A percentile compares a stretch with the other conserved stretches of the same genome.
phyloP scores from a whole-genome alignment of 2,113 vertebrate species.

The Pelmatolapia mariae region DNA sequence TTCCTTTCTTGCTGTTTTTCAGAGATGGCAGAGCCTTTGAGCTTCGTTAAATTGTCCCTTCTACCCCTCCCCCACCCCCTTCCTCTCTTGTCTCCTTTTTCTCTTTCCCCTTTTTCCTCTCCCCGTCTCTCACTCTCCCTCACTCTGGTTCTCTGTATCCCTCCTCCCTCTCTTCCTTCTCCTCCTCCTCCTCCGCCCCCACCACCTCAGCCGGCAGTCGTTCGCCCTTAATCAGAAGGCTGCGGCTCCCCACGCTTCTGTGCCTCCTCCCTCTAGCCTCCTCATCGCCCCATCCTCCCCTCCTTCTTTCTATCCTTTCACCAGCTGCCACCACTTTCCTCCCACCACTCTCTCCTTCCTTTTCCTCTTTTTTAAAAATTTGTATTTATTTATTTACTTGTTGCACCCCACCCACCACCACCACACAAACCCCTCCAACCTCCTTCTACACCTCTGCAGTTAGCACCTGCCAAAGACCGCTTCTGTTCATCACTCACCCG shows the following conservation, averaged over 20 bases:
- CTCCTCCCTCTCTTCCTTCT: not conserved
- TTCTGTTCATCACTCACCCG: slow-evolving; percentile 72
- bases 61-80: slow-evolving; percentile 45
- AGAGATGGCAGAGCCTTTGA: slow-evolving; percentile 63
- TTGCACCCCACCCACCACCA: not conserved
- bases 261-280: slow-evolving; percentile 18
- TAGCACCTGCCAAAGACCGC: slow-evolving; percentile 70
- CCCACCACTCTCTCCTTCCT: slow-evolving; percentile 5
- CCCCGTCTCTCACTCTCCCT: slow-evolving; percentile 5
- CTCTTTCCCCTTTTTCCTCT: slow-evolving; percentile 28
- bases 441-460: slow-evolving; percentile 68
- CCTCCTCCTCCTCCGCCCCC: not conserved
- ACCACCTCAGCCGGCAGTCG: slow-evolving; percentile 56
- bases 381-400: not conserved
- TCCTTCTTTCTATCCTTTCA: slow-evolving; percentile 36
- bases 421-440: not conserved
- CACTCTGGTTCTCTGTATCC: slow-evolving; percentile 30
- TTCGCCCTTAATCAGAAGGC: slow-evolving; percentile 72
- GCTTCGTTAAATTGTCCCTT: slow-evolving; percentile 66
- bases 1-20: slow-evolving; percentile 52
- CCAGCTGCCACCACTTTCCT: slow-evolving; percentile 39
- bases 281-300: slow-evolving; percentile 20
- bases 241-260: slow-evolving; percentile 39
- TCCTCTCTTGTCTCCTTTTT: slow-evolving; percentile 4
- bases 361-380: slow-evolving; percentile 20